Base-by-base conservation (phyloP, 2,113 vertebrate species). In the Pterocles gutturalis region DNA sequence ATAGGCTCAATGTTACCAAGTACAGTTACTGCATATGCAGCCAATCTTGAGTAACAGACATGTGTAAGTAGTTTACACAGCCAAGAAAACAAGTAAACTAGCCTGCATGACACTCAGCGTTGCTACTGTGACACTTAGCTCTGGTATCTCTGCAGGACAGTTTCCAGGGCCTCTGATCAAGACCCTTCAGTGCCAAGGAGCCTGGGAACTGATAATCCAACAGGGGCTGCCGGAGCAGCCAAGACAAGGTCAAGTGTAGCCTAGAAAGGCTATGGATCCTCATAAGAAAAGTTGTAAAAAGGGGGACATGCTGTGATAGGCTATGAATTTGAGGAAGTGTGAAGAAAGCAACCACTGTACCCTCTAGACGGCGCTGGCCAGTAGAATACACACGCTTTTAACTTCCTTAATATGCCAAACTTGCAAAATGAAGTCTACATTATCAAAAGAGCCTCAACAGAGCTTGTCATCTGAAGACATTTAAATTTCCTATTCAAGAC, bases 161-260 rank as follows among this genome's bases (percentile, higher is more conserved):
- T 55, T 80, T 75, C 83, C 83, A 92, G 54, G n/a, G 46, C 31
- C 82, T 76, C 75, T 41, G 71, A 60, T 21, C 64, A 28, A 70
- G 67, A 16, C 31, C 41, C 53, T 48, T 41, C 49, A 10, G 22
- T 54, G 53, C 71, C 94, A 90, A 95, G 51, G 34, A 81, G 34
- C 46, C 51, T 58, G 51, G 86, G 91, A 92, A 90, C 78, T 80
- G 82, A 57, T 77, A 86, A 90, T 86, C 88, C 90, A 87, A 61
- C 21, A 45, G 83, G 17, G 17, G 55, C 64, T 77, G 54, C 46
- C 64, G 34, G 13, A 46, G 72, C 64, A 89, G 83, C 62, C 80
- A 28, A 46, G 45, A 26, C 79, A 90, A 90, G 79, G 71, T 70
- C 93, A 80, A 36, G 15, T 4, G 17, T 41, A 36, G 20, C 91